Percentiles rank a stretch among this genome's conserved stretches.
Conservation (phyloP, 2,113 vertebrate genomes). For the Donacobius atricapilla region DNA sequence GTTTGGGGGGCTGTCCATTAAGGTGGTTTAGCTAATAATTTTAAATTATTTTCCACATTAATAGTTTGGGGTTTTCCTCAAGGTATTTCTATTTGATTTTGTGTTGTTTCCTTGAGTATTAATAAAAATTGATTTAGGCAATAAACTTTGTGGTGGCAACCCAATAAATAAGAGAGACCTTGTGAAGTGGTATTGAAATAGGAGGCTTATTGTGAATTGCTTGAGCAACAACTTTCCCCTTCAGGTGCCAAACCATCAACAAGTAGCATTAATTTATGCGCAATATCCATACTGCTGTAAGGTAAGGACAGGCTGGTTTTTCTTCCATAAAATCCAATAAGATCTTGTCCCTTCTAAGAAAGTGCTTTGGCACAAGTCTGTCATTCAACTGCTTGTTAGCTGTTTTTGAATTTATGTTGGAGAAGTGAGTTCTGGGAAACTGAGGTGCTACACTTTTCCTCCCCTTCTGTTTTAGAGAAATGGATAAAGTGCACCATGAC, state of each 20-base stretch:
- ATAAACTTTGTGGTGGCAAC: not conserved
- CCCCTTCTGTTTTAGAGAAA: not conserved
- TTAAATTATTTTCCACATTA: not conserved
- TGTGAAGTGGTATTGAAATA: not conserved
- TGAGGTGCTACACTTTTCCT: not conserved
- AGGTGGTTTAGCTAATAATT: not conserved
- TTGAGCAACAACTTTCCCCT: not conserved
- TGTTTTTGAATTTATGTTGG: not conserved
- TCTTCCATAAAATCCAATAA: not conserved
- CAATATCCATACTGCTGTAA: not conserved
- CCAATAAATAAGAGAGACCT: not conserved
- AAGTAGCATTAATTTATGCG: not conserved
- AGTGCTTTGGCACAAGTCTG: not conserved
- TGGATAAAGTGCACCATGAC: accelerated
- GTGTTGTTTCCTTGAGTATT: not conserved
- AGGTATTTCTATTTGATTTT: not conserved
- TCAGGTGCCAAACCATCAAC: not conserved
- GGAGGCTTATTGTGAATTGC: not conserved
- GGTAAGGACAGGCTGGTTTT: not conserved
- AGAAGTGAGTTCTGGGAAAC: not conserved
- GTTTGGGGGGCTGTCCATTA: not conserved
- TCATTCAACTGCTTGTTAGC: not conserved
- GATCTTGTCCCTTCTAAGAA: not conserved
- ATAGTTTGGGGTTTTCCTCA: not conserved
- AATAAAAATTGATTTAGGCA: not conserved